Evolutionary conservation across 1,140 invertebrate species (phyloP).

Genomic region (Cotesia glomerata): DNA sequence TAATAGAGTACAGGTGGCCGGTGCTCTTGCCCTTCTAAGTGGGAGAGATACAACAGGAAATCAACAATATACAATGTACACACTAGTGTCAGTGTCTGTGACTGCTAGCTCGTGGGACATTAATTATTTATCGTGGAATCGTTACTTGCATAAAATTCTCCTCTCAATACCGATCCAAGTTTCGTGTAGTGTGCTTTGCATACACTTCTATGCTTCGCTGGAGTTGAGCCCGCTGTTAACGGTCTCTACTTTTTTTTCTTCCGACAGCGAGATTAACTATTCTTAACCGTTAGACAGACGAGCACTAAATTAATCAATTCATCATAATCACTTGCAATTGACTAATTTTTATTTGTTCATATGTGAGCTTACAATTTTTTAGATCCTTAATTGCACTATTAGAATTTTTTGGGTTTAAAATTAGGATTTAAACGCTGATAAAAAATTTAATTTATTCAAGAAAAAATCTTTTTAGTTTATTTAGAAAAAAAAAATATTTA

Average conservation of each 20-base stretch:
- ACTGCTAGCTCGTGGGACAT: slow-evolving; percentile 12
- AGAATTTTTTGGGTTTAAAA: too few species aligned
- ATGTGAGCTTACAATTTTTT: too few species aligned
- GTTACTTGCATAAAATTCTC: slow-evolving; percentile 26
- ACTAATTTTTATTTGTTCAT: too few species aligned
- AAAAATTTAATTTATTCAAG: too few species aligned
- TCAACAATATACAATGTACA: background rate
- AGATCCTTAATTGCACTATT: too few species aligned
- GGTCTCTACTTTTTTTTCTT: slow-evolving; percentile 34
- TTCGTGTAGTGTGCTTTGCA: slow-evolving; percentile 20
- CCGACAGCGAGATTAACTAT: background rate
- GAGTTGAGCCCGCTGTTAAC: slow-evolving; percentile 54
- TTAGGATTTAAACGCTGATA: too few species aligned
- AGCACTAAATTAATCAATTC: slow-evolving; percentile 2
- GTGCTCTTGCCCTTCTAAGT: background rate
- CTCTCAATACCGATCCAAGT: slow-evolving; percentile 25
- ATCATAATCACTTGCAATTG: too few species aligned
- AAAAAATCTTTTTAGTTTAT: too few species aligned
- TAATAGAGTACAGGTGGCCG: background rate
- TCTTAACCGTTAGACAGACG: background rate
- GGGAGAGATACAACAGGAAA: background rate
- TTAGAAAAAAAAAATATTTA: too few species aligned
- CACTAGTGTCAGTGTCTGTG: background rate
- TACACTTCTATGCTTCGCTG: slow-evolving; percentile 29
- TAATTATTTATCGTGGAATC: slow-evolving; percentile 34